Base-by-base conservation (phyloP, 2,113 vertebrate species). In the Puffinus mauretanicus region DNA sequence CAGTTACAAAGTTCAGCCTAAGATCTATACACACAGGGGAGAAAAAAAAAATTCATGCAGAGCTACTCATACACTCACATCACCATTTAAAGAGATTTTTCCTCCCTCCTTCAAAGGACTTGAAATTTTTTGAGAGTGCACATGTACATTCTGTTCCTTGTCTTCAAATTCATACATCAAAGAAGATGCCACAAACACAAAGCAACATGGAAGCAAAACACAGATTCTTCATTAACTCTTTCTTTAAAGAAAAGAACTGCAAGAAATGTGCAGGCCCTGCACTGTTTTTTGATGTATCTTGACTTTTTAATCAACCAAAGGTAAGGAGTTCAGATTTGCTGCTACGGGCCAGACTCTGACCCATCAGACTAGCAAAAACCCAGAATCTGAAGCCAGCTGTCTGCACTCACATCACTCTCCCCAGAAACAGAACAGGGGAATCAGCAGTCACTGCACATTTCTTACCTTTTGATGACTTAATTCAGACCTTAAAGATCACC, bases 41-140 rank as follows among this genome's bases (percentile, higher is more conserved):
- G 30, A 30, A 27, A 69, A 25, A 67, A 78, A 40, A 58, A 9
- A 51, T 8, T 46, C 20, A 38, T 3, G 26, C 62, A 71, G 84
- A 89, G 32, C 75, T 82, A 77, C 52, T 93, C 1, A 0, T 64
- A 72, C 0, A 3, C 20, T 60, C 27, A 90, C 81, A 91, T 75
- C 62, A 77, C 82, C 97, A 96, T 95, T 95, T 94, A 88, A 96
- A 96, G 89, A 87, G 2, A 90, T 91, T 91, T 87, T 58, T 77
- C n/a, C 65, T 83, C 34, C 27, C 20, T 70, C 64, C 76, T 93
- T 76, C 57, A 89, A 94, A 96, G 57, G 89, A 75, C 18, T 76
- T 40, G 15, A 58, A 32, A 30, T 57, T 62, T 86, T 88, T 44
- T 90, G 60, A 86, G 58, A 46, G 11, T 13, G 4, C 30, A 55